Evolutionary conservation across 2,113 vertebrate species (phyloP).

Genomic region (Gadus macrocephalus): DNA sequence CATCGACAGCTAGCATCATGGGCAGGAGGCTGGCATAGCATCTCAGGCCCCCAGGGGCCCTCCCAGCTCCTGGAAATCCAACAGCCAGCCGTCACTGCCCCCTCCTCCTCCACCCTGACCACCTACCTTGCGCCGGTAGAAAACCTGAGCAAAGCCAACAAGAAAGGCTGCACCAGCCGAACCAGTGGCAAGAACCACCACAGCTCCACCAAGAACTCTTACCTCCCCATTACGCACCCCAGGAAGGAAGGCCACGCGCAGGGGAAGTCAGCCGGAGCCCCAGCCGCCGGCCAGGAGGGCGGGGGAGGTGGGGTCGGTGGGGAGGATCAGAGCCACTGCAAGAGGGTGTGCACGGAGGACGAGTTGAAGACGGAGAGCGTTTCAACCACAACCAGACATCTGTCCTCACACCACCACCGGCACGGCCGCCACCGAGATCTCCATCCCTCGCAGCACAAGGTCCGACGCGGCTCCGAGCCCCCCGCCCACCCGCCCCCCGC

Average conservation of each 20-base stretch:
- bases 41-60: constrained; percentile 32
- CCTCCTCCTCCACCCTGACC: constrained; percentile 10
- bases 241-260: constrained; percentile 48
- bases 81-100: constrained; percentile 29
- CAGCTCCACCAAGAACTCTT: constrained; percentile 44
- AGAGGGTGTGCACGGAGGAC: constrained; percentile 58
- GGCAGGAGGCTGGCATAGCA: constrained; percentile 42
- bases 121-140: constrained; percentile 21
- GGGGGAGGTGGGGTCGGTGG: background rate
- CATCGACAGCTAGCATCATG: constrained; percentile 55
- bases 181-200: background rate
- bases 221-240: constrained; percentile 68
- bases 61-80: constrained; percentile 62
- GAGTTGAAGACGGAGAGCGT: constrained; percentile 43
- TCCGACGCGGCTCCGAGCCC: constrained; percentile 6
- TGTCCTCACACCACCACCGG: constrained; percentile 23
- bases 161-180: constrained; percentile 21
- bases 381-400: constrained; percentile 38
- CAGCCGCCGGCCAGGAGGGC: constrained; percentile 26
- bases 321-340: constrained; percentile 46
- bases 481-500: constrained; percentile 7
- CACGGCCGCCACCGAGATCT: constrained; percentile 37
- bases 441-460: constrained; percentile 13
- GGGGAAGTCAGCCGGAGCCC: constrained; percentile 1
- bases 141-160: constrained; percentile 31